A percentile compares a stretch with the other conserved stretches of the same genome.
phyloP scores from a whole-genome alignment of 1,140 invertebrate species.

The Anastrepha ludens region DNA sequence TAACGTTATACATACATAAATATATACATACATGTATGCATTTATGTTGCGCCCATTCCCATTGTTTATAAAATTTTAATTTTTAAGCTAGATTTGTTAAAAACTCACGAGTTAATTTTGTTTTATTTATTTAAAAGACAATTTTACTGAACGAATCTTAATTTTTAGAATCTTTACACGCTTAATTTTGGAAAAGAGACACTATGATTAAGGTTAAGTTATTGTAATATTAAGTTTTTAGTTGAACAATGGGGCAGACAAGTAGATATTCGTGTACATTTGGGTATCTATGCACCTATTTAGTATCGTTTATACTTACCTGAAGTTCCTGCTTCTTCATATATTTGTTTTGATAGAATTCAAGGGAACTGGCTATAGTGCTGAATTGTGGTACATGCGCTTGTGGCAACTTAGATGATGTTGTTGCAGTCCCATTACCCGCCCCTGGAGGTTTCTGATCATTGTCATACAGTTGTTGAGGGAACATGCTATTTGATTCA shows the following conservation, averaged over 20 bases:
- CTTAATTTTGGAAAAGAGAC: slow-evolving; percentile 51
- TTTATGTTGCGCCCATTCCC: slow-evolving; percentile 45
- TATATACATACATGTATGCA: not conserved
- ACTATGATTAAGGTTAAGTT: slow-evolving; percentile 51
- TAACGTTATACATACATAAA: slow-evolving; percentile 12
- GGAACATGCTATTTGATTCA: slow-evolving; percentile 68
- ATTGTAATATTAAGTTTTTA: slow-evolving; percentile 48
- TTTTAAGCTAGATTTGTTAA: slow-evolving; percentile 40
- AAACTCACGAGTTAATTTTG: slow-evolving; percentile 51
- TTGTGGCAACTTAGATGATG: slow-evolving; percentile 65
- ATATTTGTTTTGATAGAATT: slow-evolving; percentile 71
- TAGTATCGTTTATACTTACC: slow-evolving; percentile 65
- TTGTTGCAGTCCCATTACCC: slow-evolving; percentile 52
- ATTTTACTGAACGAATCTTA: slow-evolving; percentile 53
- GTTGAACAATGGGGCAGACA: slow-evolving; percentile 52
- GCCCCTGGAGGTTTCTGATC: slow-evolving; percentile 57
- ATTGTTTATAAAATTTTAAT: slow-evolving; percentile 38
- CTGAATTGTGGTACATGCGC: slow-evolving; percentile 70
- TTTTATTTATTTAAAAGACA: slow-evolving; percentile 53
- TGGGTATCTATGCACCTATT: slow-evolving; percentile 34
- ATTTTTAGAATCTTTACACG: slow-evolving; percentile 52
- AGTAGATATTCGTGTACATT: slow-evolving; percentile 51
- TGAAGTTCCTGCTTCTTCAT: slow-evolving; percentile 73
- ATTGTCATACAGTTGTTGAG: slow-evolving; percentile 70
- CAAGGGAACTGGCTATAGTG: slow-evolving; percentile 67